These are phyloP conservation scores for Clostera curtula DNA, from an alignment of 2,888 invertebrate genomes.

Conservation along the genomic window DNA sequence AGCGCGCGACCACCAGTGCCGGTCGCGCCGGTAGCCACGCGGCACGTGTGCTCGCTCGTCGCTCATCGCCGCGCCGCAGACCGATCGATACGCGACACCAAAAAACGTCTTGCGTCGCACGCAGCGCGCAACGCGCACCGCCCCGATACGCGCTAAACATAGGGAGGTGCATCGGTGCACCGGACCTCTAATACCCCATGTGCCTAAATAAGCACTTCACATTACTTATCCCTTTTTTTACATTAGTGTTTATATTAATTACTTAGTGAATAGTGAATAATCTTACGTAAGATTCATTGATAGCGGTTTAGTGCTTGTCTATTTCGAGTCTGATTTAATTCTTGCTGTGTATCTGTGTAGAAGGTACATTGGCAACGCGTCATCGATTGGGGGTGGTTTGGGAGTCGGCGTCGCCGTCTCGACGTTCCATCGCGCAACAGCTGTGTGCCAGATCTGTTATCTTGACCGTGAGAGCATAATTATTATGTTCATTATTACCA, in stretches of 20 bases:
- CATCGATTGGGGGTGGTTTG: conserved; percentile 54
- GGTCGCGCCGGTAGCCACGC: conserved; percentile 67
- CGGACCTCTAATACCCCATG: conserved; percentile 30
- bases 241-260: conserved; percentile 15
- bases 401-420: conserved; percentile 33
- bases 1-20: conserved; percentile 53
- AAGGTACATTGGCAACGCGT: conserved; percentile 22
- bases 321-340: conserved; percentile 6
- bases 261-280: conserved; percentile 18
- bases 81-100: conserved; percentile 33
- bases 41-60: conserved; percentile 53
- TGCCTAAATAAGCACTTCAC: conserved; percentile 22
- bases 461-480: conserved; percentile 66
- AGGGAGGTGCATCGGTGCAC: conserved; percentile 59
- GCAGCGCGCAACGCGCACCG: conserved; percentile 35
- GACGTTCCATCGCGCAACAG: conserved; percentile 57
- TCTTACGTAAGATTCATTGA: conserved; percentile 30
- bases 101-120: conserved; percentile 34
- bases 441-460: conserved; percentile 61
- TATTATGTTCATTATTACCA: conserved; percentile 41
- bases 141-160: conserved; percentile 46
- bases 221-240: too few species aligned
- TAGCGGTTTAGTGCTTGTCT: conserved; percentile 11
- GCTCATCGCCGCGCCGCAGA: conserved; percentile 22
- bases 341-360: conserved; percentile 9